phyloP scores from a whole-genome alignment of 2,888 invertebrate genomes.

The Anoplius nigerrimus region DNA sequence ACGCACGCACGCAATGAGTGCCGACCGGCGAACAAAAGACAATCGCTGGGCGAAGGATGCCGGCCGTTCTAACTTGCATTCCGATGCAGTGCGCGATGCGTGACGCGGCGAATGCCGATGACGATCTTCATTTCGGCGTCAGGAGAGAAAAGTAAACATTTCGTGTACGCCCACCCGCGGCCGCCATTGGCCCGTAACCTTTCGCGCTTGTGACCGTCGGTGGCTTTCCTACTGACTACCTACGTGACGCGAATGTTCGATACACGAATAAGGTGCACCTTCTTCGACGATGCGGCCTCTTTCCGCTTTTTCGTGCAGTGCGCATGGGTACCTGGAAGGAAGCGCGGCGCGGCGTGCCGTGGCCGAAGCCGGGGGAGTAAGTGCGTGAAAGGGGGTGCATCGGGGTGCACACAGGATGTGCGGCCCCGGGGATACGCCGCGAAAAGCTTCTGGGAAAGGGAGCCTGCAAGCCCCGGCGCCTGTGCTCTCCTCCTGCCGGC shows the following conservation, averaged over 20 bases:
- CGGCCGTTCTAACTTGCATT: no score
- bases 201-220: slow-evolving; percentile 47
- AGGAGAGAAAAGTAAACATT: slow-evolving; percentile 24
- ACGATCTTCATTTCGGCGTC: no score
- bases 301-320: slow-evolving; percentile 59
- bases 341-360: slow-evolving; percentile 29
- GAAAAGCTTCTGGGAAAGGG: no score
- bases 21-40: no score
- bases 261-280: slow-evolving; percentile 60
- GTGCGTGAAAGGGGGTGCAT: slow-evolving; percentile 58
- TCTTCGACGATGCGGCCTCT: slow-evolving; percentile 53
- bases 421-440: slow-evolving; percentile 18
- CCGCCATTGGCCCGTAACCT: slow-evolving; percentile 59
- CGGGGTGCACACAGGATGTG: slow-evolving; percentile 29
- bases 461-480: no score
- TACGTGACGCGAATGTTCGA: slow-evolving; percentile 58
- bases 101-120: no score
- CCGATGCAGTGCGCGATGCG: no score
- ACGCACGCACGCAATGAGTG: no score
- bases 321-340: slow-evolving; percentile 60
- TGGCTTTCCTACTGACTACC: slow-evolving; percentile 33
- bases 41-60: no score
- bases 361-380: slow-evolving; percentile 35
- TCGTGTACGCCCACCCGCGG: slow-evolving; percentile 51
- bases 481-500: no score